Evolutionary conservation across 2,797 vertebrate species (phyloP).

Genomic region (Typhlichthys subterraneus): DNA sequence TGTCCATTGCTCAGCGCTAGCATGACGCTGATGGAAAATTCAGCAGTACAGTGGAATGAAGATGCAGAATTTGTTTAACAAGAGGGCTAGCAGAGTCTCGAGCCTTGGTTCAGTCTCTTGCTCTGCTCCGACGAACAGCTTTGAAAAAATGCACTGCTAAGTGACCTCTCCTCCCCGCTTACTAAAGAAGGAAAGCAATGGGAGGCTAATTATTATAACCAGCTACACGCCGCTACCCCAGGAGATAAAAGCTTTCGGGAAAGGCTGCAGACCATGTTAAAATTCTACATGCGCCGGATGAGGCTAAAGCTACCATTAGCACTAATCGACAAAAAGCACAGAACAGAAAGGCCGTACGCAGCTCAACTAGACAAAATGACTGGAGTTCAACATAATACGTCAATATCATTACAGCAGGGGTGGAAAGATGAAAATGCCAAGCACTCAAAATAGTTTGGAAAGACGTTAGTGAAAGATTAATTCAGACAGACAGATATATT

Average conservation of each 20-base stretch:
- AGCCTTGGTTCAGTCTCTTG: conserved; percentile 43
- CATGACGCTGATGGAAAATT: conserved; percentile 68
- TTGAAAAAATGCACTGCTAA: conserved; percentile 40
- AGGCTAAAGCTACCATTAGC: conserved; percentile 25
- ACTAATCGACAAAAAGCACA: not conserved
- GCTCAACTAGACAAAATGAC: not conserved
- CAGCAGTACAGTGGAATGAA: conserved; percentile 70
- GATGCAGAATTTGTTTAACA: conserved; percentile 63
- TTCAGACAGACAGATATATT: conserved; percentile 20
- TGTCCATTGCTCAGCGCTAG: conserved; percentile 64
- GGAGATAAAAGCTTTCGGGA: conserved; percentile 35
- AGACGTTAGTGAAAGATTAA: not conserved
- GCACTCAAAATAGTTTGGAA: conserved; percentile 6
- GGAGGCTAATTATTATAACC: conserved; percentile 61
- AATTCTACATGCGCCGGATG: conserved; percentile 35
- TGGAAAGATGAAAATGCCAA: not conserved
- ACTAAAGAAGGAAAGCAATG: conserved; percentile 35
- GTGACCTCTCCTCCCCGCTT: conserved; percentile 34
- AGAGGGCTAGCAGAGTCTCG: conserved; percentile 33
- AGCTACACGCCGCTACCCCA: conserved; percentile 46
- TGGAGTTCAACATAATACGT: not conserved
- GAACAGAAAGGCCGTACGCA: not conserved
- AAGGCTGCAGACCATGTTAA: conserved; percentile 31
- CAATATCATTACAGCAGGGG: not conserved
- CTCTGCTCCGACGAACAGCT: conserved; percentile 18